These are phyloP conservation scores for Cebidichthys violaceus DNA, from an alignment of 2,113 vertebrate genomes.

Conservation along the genomic window DNA sequence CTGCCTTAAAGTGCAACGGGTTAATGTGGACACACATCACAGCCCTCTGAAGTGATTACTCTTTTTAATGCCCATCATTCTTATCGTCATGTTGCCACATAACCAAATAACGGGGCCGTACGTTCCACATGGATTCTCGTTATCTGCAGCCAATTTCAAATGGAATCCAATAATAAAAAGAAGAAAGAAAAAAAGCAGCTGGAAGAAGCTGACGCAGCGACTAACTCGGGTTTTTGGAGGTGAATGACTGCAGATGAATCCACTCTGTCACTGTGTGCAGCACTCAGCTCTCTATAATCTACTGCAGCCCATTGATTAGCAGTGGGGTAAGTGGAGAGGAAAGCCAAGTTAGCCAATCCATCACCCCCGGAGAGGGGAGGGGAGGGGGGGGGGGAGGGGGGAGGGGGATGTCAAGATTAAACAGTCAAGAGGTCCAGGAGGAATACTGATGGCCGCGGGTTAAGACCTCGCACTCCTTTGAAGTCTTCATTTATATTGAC, in stretches of 20 bases:
- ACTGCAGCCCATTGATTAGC: conserved; percentile 69
- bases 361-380: conserved; percentile 45
- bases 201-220: conserved; percentile 65
- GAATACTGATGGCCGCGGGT: conserved; percentile 50
- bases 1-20: neutral
- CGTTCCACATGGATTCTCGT: conserved; percentile 42
- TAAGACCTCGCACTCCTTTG: conserved; percentile 56
- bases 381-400: conserved; percentile 25
- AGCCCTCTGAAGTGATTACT: neutral
- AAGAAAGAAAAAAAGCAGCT: neutral
- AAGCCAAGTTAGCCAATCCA: conserved; percentile 60
- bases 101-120: conserved; percentile 28
- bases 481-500: conserved; percentile 58
- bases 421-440: conserved; percentile 19
- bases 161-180: conserved; percentile 45
- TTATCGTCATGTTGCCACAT: conserved; percentile 18
- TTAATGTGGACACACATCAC: neutral
- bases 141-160: conserved; percentile 66
- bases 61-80: conserved; percentile 3
- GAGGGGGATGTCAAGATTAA: conserved; percentile 63
- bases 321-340: conserved; percentile 44
- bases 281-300: conserved; percentile 67
- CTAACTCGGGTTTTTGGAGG: conserved; percentile 41
- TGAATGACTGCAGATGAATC: conserved; percentile 65
- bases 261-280: conserved; percentile 36